Evolutionary conservation across 1,140 invertebrate species (phyloP).

Genomic region (Melanaphis sacchari): DNA sequence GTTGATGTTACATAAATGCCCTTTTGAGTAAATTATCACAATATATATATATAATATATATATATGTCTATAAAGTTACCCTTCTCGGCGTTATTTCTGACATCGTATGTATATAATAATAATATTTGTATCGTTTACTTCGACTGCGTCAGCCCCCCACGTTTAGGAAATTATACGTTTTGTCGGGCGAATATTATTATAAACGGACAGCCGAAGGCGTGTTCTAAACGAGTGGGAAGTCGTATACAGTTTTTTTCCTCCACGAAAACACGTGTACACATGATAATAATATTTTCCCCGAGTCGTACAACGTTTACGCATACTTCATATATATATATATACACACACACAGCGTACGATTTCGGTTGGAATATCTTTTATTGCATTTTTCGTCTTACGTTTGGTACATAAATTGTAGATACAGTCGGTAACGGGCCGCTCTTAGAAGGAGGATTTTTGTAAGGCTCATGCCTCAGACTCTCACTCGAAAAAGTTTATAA

Average conservation of each 20-base stretch:
- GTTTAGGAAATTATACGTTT: constrained; percentile 38
- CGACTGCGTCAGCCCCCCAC: constrained; percentile 10
- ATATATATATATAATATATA: background rate
- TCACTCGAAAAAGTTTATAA: background rate
- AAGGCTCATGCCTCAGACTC: no score
- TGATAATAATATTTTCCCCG: background rate
- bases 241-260: constrained; percentile 1
- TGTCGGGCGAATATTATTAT: constrained; percentile 36
- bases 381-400: background rate
- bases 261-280: constrained; percentile 12
- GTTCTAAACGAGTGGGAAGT: constrained; percentile 6
- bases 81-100: constrained; percentile 6
- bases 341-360: background rate
- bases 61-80: background rate
- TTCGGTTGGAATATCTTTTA: background rate
- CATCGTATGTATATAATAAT: background rate
- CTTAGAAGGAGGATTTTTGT: background rate
- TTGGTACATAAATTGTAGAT: background rate
- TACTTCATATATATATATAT: no score
- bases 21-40: background rate
- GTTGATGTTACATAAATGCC: background rate
- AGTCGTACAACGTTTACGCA: background rate
- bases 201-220: constrained; percentile 32
- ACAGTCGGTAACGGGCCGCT: background rate
- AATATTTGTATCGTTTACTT: constrained; percentile 4